Base-by-base conservation (phyloP, 2,888 invertebrate species). In the Diplazon laetatorius region DNA sequence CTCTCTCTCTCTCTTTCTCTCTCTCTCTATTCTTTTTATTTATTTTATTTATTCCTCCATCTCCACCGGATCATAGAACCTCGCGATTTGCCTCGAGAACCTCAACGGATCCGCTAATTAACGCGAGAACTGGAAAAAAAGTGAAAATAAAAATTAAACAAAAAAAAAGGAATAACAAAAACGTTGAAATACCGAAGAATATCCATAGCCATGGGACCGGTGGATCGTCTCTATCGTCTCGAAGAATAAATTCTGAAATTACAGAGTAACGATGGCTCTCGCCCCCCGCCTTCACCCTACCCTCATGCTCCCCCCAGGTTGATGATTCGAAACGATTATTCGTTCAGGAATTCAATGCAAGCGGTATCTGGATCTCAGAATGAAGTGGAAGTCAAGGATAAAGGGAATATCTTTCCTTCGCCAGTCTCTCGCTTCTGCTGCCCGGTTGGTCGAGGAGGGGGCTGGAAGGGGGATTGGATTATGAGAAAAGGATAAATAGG, bases 221-320 rank as follows among this genome's bases (percentile, higher is more conserved):
- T n/a, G n/a, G n/a, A n/a, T n/a, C 16, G 55, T 68, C 68, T 68
- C 42, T 55, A 52, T 62, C 46, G 42, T 60, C 44, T 50, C 30
- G 74, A 57, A 72, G 71, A 78, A 75, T 80, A 75, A n/a, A 75
- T 80, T 75, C 68, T 75, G 52, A 78, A 80, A 75, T 80, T 78
- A 75, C 71, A 72, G 69, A 59, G 75, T 72, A 72, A 76, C 68
- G 62, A 60, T 55, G 60, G n/a, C n/a, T n/a, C n/a, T n/a, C n/a
- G n/a, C n/a, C n/a, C n/a, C n/a, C n/a, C n/a, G n/a, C n/a, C n/a
- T n/a, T n/a, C n/a, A n/a, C n/a, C n/a, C n/a, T n/a, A n/a, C n/a
- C n/a, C n/a, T n/a, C n/a, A n/a, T 60, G 59, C 46, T 46, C 59
- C 62, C 42, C n/a, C n/a, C n/a, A n/a, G n/a, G 57, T 63, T 69